Conservation (phyloP, 2,113 vertebrate genomes). For the Gopherus evgoodei region DNA sequence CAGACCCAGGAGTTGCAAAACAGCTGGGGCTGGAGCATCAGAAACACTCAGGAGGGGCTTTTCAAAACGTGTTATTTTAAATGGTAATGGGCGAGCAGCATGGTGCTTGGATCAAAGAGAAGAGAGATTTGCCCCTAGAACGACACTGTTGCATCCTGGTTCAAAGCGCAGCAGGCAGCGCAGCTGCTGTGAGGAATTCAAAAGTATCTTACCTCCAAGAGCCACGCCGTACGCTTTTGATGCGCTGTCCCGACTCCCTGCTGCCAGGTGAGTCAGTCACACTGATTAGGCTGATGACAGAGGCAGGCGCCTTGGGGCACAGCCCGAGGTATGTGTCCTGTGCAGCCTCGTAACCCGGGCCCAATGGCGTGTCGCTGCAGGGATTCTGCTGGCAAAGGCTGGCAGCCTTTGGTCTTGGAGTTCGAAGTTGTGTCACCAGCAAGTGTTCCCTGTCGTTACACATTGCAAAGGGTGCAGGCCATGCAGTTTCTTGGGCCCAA, state of each 20-base stretch:
- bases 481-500: not conserved
- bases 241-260: not conserved
- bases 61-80: not conserved
- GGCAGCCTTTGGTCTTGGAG: not conserved
- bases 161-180: not conserved
- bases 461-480: not conserved
- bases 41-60: not conserved
- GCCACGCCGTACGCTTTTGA: not conserved
- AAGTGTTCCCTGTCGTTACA: not conserved
- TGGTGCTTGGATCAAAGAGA: not conserved
- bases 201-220: not conserved
- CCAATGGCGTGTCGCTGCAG: not conserved
- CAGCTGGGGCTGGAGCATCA: not conserved
- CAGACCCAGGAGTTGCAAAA: not conserved
- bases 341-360: not conserved
- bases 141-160: too few species aligned
- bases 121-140: not conserved
- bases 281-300: not conserved
- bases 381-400: not conserved
- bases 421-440: not conserved
- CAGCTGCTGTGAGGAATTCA: not conserved
- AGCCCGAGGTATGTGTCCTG: not conserved
- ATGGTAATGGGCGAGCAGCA: not conserved
- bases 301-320: not conserved
- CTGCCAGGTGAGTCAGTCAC: not conserved